phyloP scores from a whole-genome alignment of 2,113 vertebrate species.

The Ceyx cyanopectus region DNA sequence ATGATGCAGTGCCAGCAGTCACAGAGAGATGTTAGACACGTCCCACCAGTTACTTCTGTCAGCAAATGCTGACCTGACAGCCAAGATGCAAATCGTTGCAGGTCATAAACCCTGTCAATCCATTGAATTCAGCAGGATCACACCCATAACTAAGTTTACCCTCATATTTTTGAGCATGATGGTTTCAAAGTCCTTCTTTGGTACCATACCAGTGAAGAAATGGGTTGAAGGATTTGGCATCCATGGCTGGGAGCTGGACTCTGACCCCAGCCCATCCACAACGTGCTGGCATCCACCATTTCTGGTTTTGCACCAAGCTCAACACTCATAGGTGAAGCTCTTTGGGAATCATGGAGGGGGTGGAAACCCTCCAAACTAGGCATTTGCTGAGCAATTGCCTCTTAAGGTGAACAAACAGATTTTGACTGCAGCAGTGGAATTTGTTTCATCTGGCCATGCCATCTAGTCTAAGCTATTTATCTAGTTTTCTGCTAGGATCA shows the following conservation, averaged over 20 bases:
- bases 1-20: not conserved
- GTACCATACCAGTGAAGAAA: not conserved
- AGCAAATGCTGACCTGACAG: not conserved
- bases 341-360: not conserved
- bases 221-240: not conserved
- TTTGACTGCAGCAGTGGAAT: not conserved
- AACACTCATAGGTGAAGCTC: not conserved
- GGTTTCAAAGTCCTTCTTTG: not conserved
- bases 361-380: accelerated
- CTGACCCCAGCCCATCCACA: not conserved
- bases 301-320: not conserved
- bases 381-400: conserved; percentile 20
- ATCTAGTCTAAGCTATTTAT: not conserved
- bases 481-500: not conserved
- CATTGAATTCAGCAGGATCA: not conserved
- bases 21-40: not conserved
- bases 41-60: not conserved
- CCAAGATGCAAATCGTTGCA: not conserved
- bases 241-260: not conserved
- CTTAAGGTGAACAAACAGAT: not conserved
- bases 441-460: not conserved
- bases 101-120: not conserved
- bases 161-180: not conserved
- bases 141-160: not conserved
- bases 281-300: not conserved